A percentile compares a stretch with the other conserved stretches of the same genome.
phyloP scores from a whole-genome alignment of 2,797 vertebrate species.

The Lutjanus argentimaculatus region DNA sequence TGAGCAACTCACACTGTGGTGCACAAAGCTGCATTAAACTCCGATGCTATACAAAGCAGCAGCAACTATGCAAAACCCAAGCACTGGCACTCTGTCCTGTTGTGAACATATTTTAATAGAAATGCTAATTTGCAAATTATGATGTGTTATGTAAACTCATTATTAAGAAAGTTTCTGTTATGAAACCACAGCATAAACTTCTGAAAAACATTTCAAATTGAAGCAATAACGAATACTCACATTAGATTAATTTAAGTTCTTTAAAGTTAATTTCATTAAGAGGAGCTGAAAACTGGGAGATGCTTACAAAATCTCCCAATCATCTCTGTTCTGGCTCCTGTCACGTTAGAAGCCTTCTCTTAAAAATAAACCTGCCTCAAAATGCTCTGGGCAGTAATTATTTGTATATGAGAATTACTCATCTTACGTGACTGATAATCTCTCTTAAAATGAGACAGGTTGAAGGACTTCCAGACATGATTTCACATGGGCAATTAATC shows the following conservation, averaged over 20 bases:
- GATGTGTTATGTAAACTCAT: slow-evolving; percentile 16
- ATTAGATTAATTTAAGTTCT: not conserved
- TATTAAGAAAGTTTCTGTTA: not conserved
- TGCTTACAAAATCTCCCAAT: not conserved
- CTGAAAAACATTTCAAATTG: not conserved
- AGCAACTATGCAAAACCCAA: slow-evolving; percentile 6
- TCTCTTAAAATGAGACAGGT: not conserved
- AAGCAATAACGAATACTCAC: not conserved
- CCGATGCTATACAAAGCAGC: not conserved
- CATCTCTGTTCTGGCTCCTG: not conserved
- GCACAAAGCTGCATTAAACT: slow-evolving; percentile 2
- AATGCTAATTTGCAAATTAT: slow-evolving; percentile 19
- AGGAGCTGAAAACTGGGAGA: not conserved
- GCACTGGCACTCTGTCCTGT: not conserved
- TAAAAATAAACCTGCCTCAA: not conserved
- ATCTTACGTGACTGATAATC: not conserved
- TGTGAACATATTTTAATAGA: slow-evolving; percentile 10
- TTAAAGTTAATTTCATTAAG: not conserved
- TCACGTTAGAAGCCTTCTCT: not conserved
- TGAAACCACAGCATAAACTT: slow-evolving; percentile 1
- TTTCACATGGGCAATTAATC: not conserved
- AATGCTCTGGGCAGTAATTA: not conserved
- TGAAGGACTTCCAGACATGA: not conserved
- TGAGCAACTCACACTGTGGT: not conserved
- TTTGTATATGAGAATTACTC: not conserved